Percentiles rank a stretch among this genome's conserved stretches.
These are phyloP conservation scores for Cheilosia impressa DNA, from an alignment of 2,888 invertebrate genomes.

Conservation along the genomic window DNA sequence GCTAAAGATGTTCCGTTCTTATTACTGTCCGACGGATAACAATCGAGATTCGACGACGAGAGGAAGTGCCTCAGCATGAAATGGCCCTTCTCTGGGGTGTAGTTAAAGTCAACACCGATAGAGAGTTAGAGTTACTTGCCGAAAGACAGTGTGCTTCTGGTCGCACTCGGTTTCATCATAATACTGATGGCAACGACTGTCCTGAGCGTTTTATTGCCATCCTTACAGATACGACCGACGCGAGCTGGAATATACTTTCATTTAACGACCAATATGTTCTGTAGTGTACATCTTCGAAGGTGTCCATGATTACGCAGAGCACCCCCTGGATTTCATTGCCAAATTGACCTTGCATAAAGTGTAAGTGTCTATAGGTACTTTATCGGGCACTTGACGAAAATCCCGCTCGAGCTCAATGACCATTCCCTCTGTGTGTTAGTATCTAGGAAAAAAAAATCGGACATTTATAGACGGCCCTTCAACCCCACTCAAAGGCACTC, in stretches of 20 bases:
- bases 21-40: conserved; percentile 38
- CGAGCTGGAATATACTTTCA: conserved; percentile 15
- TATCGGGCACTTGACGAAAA: neutral
- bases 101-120: conserved; percentile 52
- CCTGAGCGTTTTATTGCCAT: conserved; percentile 60
- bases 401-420: neutral
- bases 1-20: conserved; percentile 27
- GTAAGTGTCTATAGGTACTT: no score
- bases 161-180: conserved; percentile 50
- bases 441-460: no score
- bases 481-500: no score
- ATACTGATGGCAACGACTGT: conserved; percentile 48
- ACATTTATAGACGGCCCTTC: no score
- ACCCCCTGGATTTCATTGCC: neutral
- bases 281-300: neutral
- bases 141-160: conserved; percentile 9
- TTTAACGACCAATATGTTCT: conserved; percentile 42
- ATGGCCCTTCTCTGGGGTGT: conserved; percentile 59
- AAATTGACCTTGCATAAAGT: neutral
- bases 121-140: conserved; percentile 17
- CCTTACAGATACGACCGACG: conserved; percentile 52
- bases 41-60: conserved; percentile 25
- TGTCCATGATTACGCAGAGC: no score
- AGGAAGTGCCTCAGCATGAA: conserved; percentile 11
- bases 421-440: neutral